A percentile compares a stretch with the other conserved stretches of the same genome.
phyloP scores from a whole-genome alignment of 2,888 invertebrate species.

The Terebella lapidaria region DNA sequence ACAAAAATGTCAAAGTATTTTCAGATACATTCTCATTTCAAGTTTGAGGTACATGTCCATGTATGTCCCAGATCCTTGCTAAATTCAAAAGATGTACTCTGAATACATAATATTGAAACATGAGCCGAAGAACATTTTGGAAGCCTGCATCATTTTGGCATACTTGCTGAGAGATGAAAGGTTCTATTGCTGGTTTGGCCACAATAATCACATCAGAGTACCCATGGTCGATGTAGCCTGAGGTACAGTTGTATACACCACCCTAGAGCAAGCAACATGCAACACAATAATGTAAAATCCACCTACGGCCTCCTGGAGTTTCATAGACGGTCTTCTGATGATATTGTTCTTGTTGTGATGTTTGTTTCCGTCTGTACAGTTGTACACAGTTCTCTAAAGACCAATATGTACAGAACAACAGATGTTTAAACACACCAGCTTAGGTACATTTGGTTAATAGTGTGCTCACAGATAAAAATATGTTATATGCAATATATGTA shows the following conservation, averaged over 20 bases:
- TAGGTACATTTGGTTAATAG: background rate
- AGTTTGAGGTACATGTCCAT: too few relatives aligned
- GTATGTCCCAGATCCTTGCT: too few relatives aligned
- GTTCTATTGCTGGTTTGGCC: too few relatives aligned
- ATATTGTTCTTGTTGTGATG: conserved; percentile 14
- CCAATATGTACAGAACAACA: background rate
- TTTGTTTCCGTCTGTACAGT: conserved; percentile 54
- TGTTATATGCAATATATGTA: background rate
- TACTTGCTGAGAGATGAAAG: too few relatives aligned
- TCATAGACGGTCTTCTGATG: background rate
- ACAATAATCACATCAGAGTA: background rate
- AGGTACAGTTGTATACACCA: conserved; percentile 68
- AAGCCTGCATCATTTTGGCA: too few relatives aligned
- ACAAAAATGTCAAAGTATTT: too few relatives aligned
- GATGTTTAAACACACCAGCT: background rate
- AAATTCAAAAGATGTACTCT: too few relatives aligned
- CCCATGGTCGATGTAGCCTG: conserved; percentile 13
- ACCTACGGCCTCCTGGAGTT: background rate
- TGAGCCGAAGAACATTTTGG: too few relatives aligned
- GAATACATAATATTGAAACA: too few relatives aligned
- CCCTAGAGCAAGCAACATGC: conserved; percentile 39
- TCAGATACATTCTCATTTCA: too few relatives aligned
- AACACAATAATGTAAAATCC: background rate
- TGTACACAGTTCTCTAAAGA: conserved; percentile 66
- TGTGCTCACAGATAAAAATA: background rate